These are phyloP conservation scores for Papilio polyxenes DNA, from an alignment of 1,140 invertebrate genomes.

Conservation along the genomic window DNA sequence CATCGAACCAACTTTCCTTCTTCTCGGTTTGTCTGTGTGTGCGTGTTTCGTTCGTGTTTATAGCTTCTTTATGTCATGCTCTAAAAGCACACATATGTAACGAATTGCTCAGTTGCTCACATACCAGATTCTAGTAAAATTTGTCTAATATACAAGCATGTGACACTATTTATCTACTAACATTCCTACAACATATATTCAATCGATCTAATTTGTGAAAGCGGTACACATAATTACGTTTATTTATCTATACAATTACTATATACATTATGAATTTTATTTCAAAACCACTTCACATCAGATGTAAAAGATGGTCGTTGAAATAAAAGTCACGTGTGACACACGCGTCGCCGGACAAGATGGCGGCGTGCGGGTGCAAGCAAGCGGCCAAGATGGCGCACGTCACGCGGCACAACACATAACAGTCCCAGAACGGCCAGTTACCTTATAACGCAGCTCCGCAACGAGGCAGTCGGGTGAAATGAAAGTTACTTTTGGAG, in stretches of 20 bases:
- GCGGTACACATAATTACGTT: conserved; percentile 24
- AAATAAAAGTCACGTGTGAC: conserved; percentile 15
- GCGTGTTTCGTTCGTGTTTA: conserved; percentile 55
- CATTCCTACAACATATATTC: conserved; percentile 21
- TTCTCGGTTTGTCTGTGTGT: conserved; percentile 54
- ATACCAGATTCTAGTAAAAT: conserved; percentile 70
- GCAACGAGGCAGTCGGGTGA: conserved; percentile 71
- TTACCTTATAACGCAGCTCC: conserved; percentile 76
- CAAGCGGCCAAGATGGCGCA: conserved; percentile 59
- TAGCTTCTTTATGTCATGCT: conserved; percentile 36
- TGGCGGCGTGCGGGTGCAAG: conserved; percentile 45
- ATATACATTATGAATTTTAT: conserved; percentile 31
- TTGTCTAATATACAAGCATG: conserved; percentile 13
- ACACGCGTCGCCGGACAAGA: background rate
- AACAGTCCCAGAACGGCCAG: conserved; percentile 53
- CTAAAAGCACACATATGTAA: conserved; percentile 36
- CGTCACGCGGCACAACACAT: conserved; percentile 62
- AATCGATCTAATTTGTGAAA: conserved; percentile 26
- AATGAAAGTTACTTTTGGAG: conserved; percentile 79
- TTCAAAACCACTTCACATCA: background rate
- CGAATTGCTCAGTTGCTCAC: conserved; percentile 67
- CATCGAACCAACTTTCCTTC: conserved; percentile 38
- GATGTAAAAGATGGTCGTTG: conserved; percentile 2
- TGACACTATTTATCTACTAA: conserved; percentile 28
- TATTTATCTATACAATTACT: conserved; percentile 24